Conservation (phyloP, 2,888 invertebrate genomes). For the Melangyna quadrimaculata region DNA sequence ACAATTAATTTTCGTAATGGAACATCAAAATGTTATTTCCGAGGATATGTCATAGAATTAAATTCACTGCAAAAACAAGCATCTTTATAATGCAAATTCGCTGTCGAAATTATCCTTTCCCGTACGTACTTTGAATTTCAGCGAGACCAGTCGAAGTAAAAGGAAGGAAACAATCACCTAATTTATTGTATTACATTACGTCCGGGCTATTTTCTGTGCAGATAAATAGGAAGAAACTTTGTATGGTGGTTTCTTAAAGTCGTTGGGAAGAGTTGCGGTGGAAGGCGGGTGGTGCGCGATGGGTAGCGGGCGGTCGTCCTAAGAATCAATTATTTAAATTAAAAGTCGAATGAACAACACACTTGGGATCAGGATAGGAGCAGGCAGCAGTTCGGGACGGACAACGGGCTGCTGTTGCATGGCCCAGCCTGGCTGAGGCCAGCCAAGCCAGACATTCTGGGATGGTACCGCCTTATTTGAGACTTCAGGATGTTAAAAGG, state of each 20-base stretch:
- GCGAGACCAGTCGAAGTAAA: background rate
- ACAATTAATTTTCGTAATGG: constrained; percentile 61
- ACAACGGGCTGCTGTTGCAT: background rate
- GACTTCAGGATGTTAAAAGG: constrained; percentile 59
- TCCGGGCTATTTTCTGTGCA: constrained; percentile 14
- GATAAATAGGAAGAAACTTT: constrained; percentile 37
- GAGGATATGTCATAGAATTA: constrained; percentile 22
- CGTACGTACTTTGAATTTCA: background rate
- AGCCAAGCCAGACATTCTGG: constrained; percentile 47
- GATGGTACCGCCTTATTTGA: constrained; percentile 23
- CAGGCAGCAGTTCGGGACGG: background rate
- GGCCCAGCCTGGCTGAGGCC: background rate
- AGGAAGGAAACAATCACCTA: constrained; percentile 68
- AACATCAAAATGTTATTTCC: constrained; percentile 45
- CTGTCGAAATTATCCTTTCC: constrained; percentile 22
- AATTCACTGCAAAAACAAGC: background rate
- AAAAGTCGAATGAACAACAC: constrained; percentile 70
- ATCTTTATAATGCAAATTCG: constrained; percentile 60
- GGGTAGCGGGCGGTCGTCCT: constrained; percentile 17
- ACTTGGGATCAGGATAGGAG: constrained; percentile 24
- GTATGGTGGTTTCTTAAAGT: constrained; percentile 44
- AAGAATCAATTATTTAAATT: constrained; percentile 71
- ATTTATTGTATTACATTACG: constrained; percentile 63
- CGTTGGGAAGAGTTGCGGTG: background rate
- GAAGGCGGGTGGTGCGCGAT: background rate